phyloP scores from a whole-genome alignment of 1,140 invertebrate genomes.

The Lepidurus packardi region DNA sequence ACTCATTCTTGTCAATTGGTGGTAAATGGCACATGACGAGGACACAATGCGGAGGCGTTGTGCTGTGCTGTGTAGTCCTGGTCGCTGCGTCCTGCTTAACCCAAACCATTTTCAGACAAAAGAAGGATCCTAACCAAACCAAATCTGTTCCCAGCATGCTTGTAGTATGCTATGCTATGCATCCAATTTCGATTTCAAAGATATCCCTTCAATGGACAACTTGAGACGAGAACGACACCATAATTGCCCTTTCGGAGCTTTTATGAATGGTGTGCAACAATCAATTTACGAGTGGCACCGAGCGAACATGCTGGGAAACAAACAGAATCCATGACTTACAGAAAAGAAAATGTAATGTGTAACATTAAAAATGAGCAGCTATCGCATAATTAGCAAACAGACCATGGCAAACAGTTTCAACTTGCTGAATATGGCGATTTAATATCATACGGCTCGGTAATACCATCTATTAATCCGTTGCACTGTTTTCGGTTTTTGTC shows the following conservation, averaged over 20 bases:
- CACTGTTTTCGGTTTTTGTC: too few species aligned
- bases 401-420: neutral
- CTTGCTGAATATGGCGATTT: too few species aligned
- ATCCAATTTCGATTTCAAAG: neutral
- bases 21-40: slow-evolving; percentile 8
- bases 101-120: neutral
- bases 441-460: too few species aligned
- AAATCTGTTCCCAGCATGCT: neutral
- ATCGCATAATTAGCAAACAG: neutral
- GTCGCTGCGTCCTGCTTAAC: too few species aligned
- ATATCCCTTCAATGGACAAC: neutral
- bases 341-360: neutral
- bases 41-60: slow-evolving; percentile 17
- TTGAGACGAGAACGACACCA: neutral
- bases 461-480: too few species aligned
- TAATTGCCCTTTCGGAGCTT: neutral
- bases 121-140: neutral
- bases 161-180: neutral
- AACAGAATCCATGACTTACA: neutral
- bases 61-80: neutral
- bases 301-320: neutral
- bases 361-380: neutral
- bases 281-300: neutral
- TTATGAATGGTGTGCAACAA: neutral
- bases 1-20: slow-evolving; percentile 21